Conservation (phyloP, 2,888 invertebrate genomes). For the Pterobdella sp. region DNA sequence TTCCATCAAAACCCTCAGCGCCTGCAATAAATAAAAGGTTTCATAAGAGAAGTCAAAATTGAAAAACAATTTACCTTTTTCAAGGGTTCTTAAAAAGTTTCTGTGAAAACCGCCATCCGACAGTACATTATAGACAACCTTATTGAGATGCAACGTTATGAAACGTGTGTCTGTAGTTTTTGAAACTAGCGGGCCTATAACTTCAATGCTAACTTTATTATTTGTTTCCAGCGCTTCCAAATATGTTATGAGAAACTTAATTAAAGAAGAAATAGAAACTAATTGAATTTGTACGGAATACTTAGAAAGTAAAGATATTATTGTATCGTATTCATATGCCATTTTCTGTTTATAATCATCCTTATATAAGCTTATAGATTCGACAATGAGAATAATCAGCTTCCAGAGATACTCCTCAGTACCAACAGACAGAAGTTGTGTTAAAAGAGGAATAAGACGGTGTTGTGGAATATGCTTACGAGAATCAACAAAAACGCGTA, state of each 20-base stretch:
- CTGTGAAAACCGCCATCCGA: neutral
- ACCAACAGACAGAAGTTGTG: conserved; percentile 64
- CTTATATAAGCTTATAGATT: conserved; percentile 45
- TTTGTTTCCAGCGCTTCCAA: neutral
- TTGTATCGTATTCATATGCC: neutral
- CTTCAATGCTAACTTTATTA: neutral
- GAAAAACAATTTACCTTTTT: neutral
- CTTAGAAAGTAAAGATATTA: neutral
- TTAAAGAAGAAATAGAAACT: neutral
- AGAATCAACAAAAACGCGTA: conserved; percentile 82
- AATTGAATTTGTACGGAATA: conserved; percentile 4
- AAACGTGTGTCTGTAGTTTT: neutral
- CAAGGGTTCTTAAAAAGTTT: neutral
- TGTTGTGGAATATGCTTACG: conserved; percentile 87
- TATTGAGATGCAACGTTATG: neutral
- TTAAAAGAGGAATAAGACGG: conserved; percentile 70
- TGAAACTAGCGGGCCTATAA: neutral
- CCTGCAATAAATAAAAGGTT: no score
- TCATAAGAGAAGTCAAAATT: no score
- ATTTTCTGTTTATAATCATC: conserved; percentile 25
- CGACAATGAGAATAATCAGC: conserved; percentile 50
- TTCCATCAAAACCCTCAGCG: neutral
- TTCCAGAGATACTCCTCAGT: conserved; percentile 41
- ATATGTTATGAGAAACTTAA: neutral
- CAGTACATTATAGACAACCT: neutral